A percentile compares a stretch with the other conserved stretches of the same genome.
Conservation (phyloP, 1,140 invertebrate species). For the Himalopsyche phryganea region DNA sequence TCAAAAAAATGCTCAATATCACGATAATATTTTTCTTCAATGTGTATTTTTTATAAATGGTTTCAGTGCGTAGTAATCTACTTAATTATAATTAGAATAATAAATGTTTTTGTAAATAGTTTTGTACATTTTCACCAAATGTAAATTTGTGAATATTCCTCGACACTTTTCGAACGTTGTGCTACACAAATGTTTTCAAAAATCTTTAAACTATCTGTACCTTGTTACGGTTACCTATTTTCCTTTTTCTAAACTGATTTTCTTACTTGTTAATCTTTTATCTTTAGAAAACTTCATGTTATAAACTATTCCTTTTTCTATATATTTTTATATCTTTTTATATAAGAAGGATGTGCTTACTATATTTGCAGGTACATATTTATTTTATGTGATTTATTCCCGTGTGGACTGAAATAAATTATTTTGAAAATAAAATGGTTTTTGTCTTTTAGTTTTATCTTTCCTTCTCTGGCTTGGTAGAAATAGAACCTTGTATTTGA, state of each 20-base stretch:
- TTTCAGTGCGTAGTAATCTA: too few relatives aligned
- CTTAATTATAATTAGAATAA: not conserved
- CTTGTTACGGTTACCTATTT: not conserved
- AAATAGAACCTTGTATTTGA: too few relatives aligned
- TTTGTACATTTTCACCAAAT: not conserved
- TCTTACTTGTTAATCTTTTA: constrained; percentile 1
- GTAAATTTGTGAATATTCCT: constrained; percentile 2
- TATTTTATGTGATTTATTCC: constrained; percentile 16
- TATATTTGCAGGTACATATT: constrained; percentile 1
- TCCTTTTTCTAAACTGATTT: not conserved
- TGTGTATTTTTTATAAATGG: too few relatives aligned
- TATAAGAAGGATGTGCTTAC: not conserved
- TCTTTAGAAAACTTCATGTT: not conserved
- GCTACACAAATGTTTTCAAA: not conserved
- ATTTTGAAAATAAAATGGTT: constrained; percentile 16
- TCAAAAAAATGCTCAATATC: too few relatives aligned
- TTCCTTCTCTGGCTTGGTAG: too few relatives aligned
- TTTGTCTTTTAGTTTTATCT: too few relatives aligned
- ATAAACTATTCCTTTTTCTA: too few relatives aligned
- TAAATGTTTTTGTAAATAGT: not conserved
- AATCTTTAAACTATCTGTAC: not conserved
- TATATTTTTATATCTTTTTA: constrained; percentile 1
- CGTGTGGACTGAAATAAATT: constrained; percentile 33
- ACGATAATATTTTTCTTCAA: too few relatives aligned
- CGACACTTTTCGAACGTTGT: not conserved